Base-by-base conservation (phyloP, 2,888 invertebrate genomes). In the Chymomyza amoena region DNA sequence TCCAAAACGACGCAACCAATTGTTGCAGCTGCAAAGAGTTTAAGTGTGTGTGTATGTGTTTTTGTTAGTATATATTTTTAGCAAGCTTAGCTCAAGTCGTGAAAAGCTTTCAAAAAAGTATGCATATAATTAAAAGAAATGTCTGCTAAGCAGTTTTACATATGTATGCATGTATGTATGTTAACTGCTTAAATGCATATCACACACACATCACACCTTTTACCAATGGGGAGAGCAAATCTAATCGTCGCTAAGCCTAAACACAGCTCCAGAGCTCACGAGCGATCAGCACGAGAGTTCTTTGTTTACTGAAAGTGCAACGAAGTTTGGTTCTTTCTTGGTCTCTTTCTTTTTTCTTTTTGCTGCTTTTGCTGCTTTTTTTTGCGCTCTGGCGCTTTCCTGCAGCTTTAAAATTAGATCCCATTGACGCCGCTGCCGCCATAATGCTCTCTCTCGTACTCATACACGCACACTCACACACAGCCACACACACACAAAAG, bases 301-400 rank as follows among this genome's bases (percentile, higher is more conserved):
- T 90, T 90, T 90, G 88, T 90, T 90, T 89, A 89, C 86, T 89
- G 90, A 72, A 79, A 80, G 73, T 80, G 78, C 84, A 66, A 87
- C 74, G 76, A 76, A 80, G 82, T 87, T 69, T 69, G 69, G 67
- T 82, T 78, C 73, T 70, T 73, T 82, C 70, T 66, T 71, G 72
- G 75, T 70, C 77, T 70, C 77, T 72, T 78, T 80, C 74, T 75
- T 64, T 73, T 64, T 63, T 32, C 3, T 3, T 25, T 25, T n/a
- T n/a, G n/a, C n/a, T n/a, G n/a, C n/a, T 25, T 25, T 25, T 25
- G 25, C 4, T 25, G 25, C 71, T 72, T 63, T 77, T 36, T 72
- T 61, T 13, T 70, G 65, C 62, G 62, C 66, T 70, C 66, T 72
- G 70, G 36, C 56, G 60, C 57, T 64, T 70, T 54, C 74, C 66